These are phyloP conservation scores for Antennarius striatus DNA, from an alignment of 2,113 vertebrate species.

Conservation along the genomic window DNA sequence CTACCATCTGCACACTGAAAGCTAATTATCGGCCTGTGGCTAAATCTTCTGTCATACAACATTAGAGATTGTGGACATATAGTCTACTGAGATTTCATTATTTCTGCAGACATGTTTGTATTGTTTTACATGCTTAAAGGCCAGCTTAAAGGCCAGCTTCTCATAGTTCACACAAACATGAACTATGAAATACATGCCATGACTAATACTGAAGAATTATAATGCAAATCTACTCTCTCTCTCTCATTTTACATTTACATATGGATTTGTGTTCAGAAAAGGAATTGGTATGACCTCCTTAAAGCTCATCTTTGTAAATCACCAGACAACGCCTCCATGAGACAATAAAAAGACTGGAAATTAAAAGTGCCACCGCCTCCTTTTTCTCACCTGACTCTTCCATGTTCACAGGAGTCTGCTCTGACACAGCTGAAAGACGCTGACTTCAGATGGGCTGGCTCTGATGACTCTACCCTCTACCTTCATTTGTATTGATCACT, in stretches of 20 bases:
- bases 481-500: conserved; percentile 52
- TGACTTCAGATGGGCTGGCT: conserved; percentile 29
- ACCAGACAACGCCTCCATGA: no score
- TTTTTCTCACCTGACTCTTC: conserved; percentile 10
- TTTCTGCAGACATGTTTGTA: not conserved
- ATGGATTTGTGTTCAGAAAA: no score
- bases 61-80: not conserved
- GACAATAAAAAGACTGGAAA: no score
- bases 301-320: no score
- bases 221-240: no score
- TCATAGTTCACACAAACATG: no score
- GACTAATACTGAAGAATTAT: no score
- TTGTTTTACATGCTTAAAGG: not conserved
- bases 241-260: no score
- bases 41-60: not conserved
- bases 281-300: no score
- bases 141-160: not conserved
- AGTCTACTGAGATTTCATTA: conserved; percentile 3
- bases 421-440: conserved; percentile 1
- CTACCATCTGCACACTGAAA: not conserved
- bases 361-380: not conserved
- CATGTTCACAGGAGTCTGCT: conserved; percentile 3
- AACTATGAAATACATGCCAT: no score
- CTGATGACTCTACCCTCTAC: conserved; percentile 30
- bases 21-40: conserved; percentile 19